Conservation (phyloP, 92 coral and sea anemone species). For the Porites divaricata region DNA sequence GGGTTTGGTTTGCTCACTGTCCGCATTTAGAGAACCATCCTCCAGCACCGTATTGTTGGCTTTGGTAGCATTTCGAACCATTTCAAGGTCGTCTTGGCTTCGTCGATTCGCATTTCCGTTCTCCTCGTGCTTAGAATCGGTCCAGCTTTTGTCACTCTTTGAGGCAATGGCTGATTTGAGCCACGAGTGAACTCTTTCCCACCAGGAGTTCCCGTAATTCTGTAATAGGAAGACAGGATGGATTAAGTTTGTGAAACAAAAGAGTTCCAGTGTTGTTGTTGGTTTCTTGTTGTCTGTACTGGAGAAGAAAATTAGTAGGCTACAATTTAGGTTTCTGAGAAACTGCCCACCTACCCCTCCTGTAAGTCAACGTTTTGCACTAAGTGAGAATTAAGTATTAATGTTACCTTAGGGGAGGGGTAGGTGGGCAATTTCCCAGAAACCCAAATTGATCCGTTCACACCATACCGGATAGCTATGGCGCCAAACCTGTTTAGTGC, state of each 20-base stretch:
- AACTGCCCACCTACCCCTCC: too few species aligned
- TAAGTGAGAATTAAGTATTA: too few species aligned
- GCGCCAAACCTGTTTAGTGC: too few species aligned
- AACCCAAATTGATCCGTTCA: too few species aligned
- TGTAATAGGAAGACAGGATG: not conserved
- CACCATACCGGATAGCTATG: too few species aligned
- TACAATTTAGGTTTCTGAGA: too few species aligned
- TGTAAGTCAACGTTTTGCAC: too few species aligned
- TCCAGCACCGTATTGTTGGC: not conserved
- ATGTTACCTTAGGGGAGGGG: too few species aligned
- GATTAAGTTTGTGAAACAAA: not conserved
- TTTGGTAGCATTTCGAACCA: not conserved
- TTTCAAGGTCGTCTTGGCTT: not conserved
- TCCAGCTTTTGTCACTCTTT: not conserved
- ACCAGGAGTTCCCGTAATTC: not conserved
- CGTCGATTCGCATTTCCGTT: not conserved
- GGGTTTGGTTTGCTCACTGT: not conserved
- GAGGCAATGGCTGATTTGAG: slow-evolving; percentile 1
- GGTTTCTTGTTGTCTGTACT: too few species aligned
- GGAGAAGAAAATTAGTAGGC: too few species aligned
- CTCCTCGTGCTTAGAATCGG: not conserved
- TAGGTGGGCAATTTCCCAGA: too few species aligned
- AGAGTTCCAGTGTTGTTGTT: too few species aligned
- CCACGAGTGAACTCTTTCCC: not conserved
- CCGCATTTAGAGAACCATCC: not conserved